Percentiles rank a stretch among this genome's conserved stretches.
These are phyloP conservation scores for Digitonthophagus gazella DNA, from an alignment of 2,888 invertebrate genomes.

Conservation along the genomic window DNA sequence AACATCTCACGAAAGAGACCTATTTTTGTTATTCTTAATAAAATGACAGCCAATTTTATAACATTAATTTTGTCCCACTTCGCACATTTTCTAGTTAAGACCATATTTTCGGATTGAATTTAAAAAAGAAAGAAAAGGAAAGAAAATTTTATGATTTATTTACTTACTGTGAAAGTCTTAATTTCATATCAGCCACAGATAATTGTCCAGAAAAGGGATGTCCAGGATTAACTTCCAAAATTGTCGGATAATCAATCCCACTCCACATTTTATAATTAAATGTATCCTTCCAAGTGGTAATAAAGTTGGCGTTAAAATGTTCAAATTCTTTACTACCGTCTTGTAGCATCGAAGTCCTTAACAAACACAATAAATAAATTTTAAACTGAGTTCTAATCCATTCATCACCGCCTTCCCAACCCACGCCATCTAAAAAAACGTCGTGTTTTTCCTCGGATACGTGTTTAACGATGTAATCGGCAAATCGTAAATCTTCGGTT, in stretches of 20 bases:
- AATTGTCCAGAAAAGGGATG: conserved; percentile 95
- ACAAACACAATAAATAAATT: conserved; percentile 76
- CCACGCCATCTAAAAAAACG: conserved; percentile 69
- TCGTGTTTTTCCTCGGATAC: conserved; percentile 65
- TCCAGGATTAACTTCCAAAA: conserved; percentile 71
- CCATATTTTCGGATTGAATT: too few species aligned
- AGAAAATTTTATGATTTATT: too few species aligned
- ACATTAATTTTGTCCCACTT: too few species aligned
- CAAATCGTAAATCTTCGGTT: conserved; percentile 93
- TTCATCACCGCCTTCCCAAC: conserved; percentile 91
- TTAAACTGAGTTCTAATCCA: conserved; percentile 96
- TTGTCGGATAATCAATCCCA: conserved; percentile 62
- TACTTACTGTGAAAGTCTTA: conserved; percentile 81
- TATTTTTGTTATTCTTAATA: too few species aligned
- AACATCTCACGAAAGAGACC: too few species aligned
- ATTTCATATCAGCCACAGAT: conserved; percentile 91
- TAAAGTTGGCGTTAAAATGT: conserved; percentile 82
- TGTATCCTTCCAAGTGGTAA: conserved; percentile 82
- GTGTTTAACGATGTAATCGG: conserved; percentile 85
- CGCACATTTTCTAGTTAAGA: too few species aligned
- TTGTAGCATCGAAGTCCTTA: conserved; percentile 74
- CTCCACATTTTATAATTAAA: conserved; percentile 88
- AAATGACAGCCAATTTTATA: too few species aligned
- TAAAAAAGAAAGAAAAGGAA: too few species aligned
- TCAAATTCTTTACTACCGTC: conserved; percentile 79